Conservation (phyloP, 2,888 invertebrate genomes). For the Merodon equestris region DNA sequence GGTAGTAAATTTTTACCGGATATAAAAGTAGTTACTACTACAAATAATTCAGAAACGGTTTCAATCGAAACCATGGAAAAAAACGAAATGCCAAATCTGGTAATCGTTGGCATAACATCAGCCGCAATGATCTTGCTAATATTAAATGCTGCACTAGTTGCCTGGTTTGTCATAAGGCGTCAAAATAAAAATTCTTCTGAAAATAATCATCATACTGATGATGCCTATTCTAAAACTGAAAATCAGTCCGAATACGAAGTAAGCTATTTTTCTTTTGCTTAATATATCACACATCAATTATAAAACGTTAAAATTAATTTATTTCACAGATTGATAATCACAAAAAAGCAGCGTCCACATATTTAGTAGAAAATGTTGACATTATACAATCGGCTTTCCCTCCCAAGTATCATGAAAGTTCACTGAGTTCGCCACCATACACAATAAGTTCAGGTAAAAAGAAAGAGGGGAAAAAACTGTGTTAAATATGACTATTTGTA, state of each 20-base stretch:
- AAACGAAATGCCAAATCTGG: slow-evolving; percentile 77
- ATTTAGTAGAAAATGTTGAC: slow-evolving; percentile 76
- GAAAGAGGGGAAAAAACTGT: not conserved
- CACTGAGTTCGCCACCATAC: slow-evolving; percentile 76
- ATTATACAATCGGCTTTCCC: slow-evolving; percentile 77
- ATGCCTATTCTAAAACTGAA: slow-evolving; percentile 77
- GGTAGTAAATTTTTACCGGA: slow-evolving; percentile 76
- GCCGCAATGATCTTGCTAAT: slow-evolving; percentile 76
- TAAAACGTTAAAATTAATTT: not conserved
- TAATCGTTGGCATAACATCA: slow-evolving; percentile 76
- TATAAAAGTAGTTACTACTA: slow-evolving; percentile 70
- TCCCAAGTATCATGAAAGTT: slow-evolving; percentile 77
- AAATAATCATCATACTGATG: slow-evolving; percentile 75
- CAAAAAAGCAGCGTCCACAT: slow-evolving; percentile 77
- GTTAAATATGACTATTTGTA: slow-evolving; percentile 19
- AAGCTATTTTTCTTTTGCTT: not conserved
- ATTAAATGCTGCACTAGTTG: slow-evolving; percentile 75
- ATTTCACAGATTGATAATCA: slow-evolving; percentile 76
- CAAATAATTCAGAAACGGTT: slow-evolving; percentile 70
- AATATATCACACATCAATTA: too few species aligned
- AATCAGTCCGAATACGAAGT: slow-evolving; percentile 77
- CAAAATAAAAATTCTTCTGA: slow-evolving; percentile 76
- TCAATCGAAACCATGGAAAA: slow-evolving; percentile 76
- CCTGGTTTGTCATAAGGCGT: slow-evolving; percentile 76
- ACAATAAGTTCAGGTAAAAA: slow-evolving; percentile 62